Conservation (phyloP, 1,140 invertebrate genomes). For the Leptoteleia sp. region DNA sequence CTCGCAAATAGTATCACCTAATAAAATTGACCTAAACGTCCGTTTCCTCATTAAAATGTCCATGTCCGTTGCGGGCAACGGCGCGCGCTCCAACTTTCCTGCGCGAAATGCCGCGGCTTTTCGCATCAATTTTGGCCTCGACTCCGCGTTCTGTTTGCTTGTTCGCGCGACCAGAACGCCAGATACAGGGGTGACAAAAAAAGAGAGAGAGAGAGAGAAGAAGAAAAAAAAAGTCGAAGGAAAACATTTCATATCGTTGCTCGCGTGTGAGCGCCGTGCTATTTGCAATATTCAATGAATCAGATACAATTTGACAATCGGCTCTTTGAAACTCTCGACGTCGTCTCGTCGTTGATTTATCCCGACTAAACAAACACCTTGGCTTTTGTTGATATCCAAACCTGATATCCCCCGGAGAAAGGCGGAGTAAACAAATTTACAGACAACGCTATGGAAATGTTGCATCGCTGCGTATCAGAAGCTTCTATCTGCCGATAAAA, state of each 20-base stretch:
- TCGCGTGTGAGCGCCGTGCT: slow-evolving; percentile 22
- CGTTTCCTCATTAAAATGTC: slow-evolving; percentile 77
- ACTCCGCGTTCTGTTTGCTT: slow-evolving; percentile 29
- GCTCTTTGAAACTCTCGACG: slow-evolving; percentile 27
- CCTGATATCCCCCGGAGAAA: slow-evolving; percentile 2
- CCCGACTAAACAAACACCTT: slow-evolving; percentile 34
- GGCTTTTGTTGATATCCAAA: slow-evolving; percentile 20
- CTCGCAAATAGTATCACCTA: slow-evolving; percentile 56
- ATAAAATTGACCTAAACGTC: slow-evolving; percentile 66
- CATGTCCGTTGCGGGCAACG: slow-evolving; percentile 61
- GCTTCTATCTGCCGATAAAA: too few species aligned
- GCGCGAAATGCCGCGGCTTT: slow-evolving; percentile 31
- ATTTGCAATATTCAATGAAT: slow-evolving; percentile 61
- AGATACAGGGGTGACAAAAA: too few species aligned
- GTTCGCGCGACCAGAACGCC: slow-evolving; percentile 45
- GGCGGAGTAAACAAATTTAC: too few species aligned
- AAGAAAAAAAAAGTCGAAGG: slow-evolving; percentile 10
- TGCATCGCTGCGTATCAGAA: too few species aligned
- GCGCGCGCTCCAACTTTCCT: slow-evolving; percentile 63
- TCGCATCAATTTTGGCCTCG: slow-evolving; percentile 13
- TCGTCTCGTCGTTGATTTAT: slow-evolving; percentile 39
- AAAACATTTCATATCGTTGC: slow-evolving; percentile 40
- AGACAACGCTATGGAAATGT: too few species aligned
- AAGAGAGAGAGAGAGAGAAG: too few species aligned
- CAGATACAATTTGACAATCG: slow-evolving; percentile 60